Conservation (phyloP, 2,113 vertebrate genomes). For the Barnardius zonarius region DNA sequence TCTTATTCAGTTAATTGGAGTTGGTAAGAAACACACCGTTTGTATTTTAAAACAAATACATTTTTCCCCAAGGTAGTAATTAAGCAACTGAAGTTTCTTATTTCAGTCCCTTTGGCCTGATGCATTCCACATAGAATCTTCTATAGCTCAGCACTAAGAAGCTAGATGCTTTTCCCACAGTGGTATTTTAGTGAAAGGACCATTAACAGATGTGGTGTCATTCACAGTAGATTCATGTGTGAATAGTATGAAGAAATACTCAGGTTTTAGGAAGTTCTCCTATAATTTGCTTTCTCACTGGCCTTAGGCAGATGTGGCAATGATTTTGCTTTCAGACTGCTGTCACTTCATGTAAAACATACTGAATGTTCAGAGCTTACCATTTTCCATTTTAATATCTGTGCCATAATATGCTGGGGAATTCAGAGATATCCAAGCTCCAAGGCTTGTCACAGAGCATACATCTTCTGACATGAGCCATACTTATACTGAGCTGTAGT, state of each 20-base stretch:
- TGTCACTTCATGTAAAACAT: neutral
- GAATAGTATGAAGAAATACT: neutral
- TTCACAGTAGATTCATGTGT: neutral
- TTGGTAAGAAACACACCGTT: constrained; percentile 70
- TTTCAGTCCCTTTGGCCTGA: neutral
- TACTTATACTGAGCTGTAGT: neutral
- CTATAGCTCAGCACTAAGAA: neutral
- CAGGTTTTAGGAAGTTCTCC: neutral
- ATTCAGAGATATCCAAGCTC: neutral
- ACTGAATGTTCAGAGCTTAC: neutral
- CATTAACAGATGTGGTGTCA: neutral
- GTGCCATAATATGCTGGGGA: neutral
- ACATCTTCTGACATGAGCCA: neutral
- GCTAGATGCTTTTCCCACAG: neutral
- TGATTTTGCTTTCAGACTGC: neutral
- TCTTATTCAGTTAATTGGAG: constrained; percentile 81
- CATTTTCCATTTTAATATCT: neutral
- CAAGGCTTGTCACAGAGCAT: neutral
- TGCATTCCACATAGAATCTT: neutral
- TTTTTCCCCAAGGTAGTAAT: neutral
- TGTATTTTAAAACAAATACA: neutral
- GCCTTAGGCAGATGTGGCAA: neutral
- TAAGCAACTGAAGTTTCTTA: neutral
- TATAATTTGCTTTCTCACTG: neutral
- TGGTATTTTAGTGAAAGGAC: neutral